Evolutionary conservation across 2,888 invertebrate species (phyloP).

Genomic region (Diarsia rubi): DNA sequence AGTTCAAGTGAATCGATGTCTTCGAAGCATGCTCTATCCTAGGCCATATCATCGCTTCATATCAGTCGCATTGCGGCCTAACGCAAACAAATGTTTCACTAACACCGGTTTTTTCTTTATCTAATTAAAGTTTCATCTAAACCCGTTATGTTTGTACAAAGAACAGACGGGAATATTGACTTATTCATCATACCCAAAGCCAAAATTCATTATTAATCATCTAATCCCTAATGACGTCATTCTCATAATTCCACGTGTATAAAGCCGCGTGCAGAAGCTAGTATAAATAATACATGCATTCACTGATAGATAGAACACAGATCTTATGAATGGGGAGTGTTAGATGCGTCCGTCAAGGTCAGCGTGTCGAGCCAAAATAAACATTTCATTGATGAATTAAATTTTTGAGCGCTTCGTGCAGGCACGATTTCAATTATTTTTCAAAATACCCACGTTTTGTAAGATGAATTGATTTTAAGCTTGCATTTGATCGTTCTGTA

Average conservation of each 20-base stretch:
- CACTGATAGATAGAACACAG: constrained; percentile 54
- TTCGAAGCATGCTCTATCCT: neutral
- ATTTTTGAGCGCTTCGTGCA: constrained; percentile 34
- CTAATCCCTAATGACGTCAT: constrained; percentile 15
- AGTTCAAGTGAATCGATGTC: neutral
- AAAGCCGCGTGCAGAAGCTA: constrained; percentile 21
- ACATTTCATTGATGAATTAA: constrained; percentile 62
- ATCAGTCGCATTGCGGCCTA: neutral
- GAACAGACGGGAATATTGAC: neutral
- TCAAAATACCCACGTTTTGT: constrained; percentile 40
- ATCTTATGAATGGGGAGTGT: constrained; percentile 56
- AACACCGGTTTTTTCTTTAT: neutral
- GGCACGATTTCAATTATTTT: constrained; percentile 27
- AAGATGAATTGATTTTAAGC: constrained; percentile 43
- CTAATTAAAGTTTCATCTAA: neutral
- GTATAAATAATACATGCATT: constrained; percentile 52
- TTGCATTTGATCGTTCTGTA: constrained; percentile 39
- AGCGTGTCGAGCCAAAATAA: constrained; percentile 58
- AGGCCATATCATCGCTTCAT: neutral
- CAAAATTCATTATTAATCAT: neutral
- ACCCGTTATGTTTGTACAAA: neutral
- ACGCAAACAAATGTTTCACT: neutral
- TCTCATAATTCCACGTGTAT: neutral
- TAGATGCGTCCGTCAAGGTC: constrained; percentile 64
- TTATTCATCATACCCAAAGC: neutral